Conservation (phyloP, 2,113 vertebrate species). For the Dipodomys stephensi region DNA sequence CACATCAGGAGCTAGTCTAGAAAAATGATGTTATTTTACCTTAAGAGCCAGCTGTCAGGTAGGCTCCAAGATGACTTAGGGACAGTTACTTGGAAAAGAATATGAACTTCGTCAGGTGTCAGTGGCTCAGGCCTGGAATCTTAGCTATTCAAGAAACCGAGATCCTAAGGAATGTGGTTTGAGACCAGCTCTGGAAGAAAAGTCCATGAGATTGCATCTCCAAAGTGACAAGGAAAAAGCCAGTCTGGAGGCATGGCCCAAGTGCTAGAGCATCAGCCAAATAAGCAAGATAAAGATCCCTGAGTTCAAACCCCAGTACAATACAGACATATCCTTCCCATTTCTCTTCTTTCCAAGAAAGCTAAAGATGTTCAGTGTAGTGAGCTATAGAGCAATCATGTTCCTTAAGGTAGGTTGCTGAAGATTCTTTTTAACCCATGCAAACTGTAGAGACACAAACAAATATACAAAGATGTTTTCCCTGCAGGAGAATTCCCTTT, state of each 20-base stretch:
- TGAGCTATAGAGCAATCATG: neutral
- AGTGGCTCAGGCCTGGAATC: too few relatives aligned
- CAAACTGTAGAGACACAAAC: neutral
- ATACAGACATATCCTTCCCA: too few relatives aligned
- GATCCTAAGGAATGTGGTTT: too few relatives aligned
- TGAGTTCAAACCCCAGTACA: too few relatives aligned
- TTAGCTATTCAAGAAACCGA: too few relatives aligned
- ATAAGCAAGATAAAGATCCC: too few relatives aligned
- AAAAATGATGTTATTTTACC: neutral
- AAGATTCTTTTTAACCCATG: neutral
- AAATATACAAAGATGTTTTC: neutral
- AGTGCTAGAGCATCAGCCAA: too few relatives aligned
- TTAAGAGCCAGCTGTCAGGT: neutral
- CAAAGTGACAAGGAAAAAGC: too few relatives aligned
- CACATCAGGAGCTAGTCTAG: neutral
- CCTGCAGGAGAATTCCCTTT: neutral
- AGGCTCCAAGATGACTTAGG: neutral
- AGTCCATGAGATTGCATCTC: too few relatives aligned
- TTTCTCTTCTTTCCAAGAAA: neutral
- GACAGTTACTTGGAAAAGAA: neutral
- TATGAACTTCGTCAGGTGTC: too few relatives aligned
- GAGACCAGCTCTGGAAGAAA: too few relatives aligned
- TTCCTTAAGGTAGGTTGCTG: neutral
- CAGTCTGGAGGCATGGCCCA: too few relatives aligned
- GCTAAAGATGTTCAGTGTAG: neutral